phyloP scores from a whole-genome alignment of 2,797 vertebrate genomes.

The Acipenser transmontanus region DNA sequence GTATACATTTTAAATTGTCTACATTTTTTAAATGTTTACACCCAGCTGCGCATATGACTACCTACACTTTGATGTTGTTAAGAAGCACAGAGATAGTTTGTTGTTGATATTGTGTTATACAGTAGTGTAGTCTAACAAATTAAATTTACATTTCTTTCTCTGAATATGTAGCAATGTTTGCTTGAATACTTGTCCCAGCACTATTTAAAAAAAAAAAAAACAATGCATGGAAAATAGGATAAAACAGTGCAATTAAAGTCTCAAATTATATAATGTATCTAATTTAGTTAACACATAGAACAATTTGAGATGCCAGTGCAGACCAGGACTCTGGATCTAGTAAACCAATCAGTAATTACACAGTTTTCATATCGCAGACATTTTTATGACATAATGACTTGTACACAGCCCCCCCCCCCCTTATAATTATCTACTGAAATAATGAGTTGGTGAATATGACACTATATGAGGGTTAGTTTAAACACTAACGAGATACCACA shows the following conservation, averaged over 20 bases:
- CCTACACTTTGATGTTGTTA: too few species aligned
- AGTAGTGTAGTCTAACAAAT: too few species aligned
- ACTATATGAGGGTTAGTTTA: not conserved
- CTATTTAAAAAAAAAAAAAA: too few species aligned
- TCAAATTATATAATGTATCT: conserved; percentile 37
- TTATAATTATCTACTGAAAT: not conserved
- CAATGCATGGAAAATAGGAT: too few species aligned
- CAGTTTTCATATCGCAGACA: conserved; percentile 38
- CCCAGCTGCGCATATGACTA: too few species aligned
- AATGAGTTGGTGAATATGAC: not conserved
- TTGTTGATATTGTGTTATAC: too few species aligned
- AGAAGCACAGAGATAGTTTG: too few species aligned
- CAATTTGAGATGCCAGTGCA: conserved; percentile 51
- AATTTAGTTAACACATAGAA: conserved; percentile 54
- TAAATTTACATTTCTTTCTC: too few species aligned
- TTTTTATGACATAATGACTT: conserved; percentile 2
- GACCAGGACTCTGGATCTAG: conserved; percentile 53
- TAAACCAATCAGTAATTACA: conserved; percentile 44
- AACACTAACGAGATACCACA: not conserved
- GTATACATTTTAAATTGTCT: too few species aligned
- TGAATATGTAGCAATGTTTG: too few species aligned
- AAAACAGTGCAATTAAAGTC: not conserved
- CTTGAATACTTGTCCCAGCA: too few species aligned
- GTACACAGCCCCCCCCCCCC: not conserved
- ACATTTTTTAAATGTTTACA: too few species aligned